Percentiles rank a stretch among this genome's conserved stretches.
Evolutionary conservation across 2,797 vertebrate genomes (phyloP).

Genomic region (Bradypodion ventrale): DNA sequence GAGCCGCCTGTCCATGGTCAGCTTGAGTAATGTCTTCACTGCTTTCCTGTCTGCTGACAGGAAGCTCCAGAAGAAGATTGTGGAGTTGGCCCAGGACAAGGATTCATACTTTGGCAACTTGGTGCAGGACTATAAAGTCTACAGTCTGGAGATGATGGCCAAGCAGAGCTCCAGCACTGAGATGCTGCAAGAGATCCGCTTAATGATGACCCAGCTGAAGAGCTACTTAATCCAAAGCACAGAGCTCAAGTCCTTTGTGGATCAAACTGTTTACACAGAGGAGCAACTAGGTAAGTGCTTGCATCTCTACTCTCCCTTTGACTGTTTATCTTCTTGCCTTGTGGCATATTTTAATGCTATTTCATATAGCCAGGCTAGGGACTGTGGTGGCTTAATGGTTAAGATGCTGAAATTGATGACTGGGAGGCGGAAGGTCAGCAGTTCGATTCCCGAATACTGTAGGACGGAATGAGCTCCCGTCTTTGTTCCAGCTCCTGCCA

Average conservation of each 20-base stretch:
- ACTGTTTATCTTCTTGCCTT: too few relatives aligned
- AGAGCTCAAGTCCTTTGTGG: constrained; percentile 86
- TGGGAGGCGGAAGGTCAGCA: too few relatives aligned
- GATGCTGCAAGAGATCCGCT: constrained; percentile 95
- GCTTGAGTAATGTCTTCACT: constrained; percentile 83
- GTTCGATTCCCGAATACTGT: too few relatives aligned
- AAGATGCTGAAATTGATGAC: too few relatives aligned
- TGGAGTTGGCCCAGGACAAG: constrained; percentile 90
- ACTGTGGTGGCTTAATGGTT: too few relatives aligned
- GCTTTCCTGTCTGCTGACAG: constrained; percentile 88
- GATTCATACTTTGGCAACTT: constrained; percentile 92
- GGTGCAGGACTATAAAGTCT: constrained; percentile 89
- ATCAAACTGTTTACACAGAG: constrained; percentile 78
- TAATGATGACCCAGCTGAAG: constrained; percentile 98
- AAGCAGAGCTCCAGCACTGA: constrained; percentile 91
- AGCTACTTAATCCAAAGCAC: constrained; percentile 95
- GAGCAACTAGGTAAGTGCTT: constrained; percentile 87
- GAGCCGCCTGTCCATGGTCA: constrained; percentile 84
- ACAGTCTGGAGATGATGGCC: constrained; percentile 91
- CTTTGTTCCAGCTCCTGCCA: too few relatives aligned
- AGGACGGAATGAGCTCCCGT: too few relatives aligned
- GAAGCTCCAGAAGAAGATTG: constrained; percentile 90
- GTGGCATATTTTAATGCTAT: too few relatives aligned
- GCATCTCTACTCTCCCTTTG: constrained; percentile 26
- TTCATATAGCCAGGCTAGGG: too few relatives aligned